Base-by-base conservation (phyloP, 2,888 invertebrate genomes). In the Hyposoter didymator region DNA sequence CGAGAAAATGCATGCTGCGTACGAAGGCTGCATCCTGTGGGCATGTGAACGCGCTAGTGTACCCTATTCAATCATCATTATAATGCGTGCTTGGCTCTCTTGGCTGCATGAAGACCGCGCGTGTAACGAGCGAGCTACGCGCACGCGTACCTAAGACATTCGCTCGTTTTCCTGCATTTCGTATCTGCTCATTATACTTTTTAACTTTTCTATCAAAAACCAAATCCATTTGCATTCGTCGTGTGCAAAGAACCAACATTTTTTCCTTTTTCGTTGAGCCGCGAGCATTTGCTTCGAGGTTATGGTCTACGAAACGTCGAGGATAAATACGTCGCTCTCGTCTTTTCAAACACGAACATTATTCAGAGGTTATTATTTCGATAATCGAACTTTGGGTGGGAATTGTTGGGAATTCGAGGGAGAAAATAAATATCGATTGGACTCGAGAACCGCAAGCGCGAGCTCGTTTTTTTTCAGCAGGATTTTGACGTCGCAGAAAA, bases 51-150 rank as follows among this genome's bases (percentile, higher is more conserved):
- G 74, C 82, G 55, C 76, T 78, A 66, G 74, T 84, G 81, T 78
- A 69, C 81, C 55, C 80, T 86, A 86, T 86, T 84, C 74, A 86
- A 81, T 86, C 81, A 86, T 84, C 84, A 86, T 86, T 86, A 84
- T 86, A 81, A 84, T 86, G 86, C 86, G 81, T 74, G 74, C 45
- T 67, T 64, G 69, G 22, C 80, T 80, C 81, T 70, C 84, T 76
- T 69, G 59, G 72, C 80, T n/a, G n/a, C 74, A 62, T 73, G 78
- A 81, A 78, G 47, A 78, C 59, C 55, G 62, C 73, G 81, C 78
- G 84, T 78, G 74, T 78, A 81, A 55, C 78, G 81, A 74, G 73
- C 28, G 28, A 74, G 74, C 45, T 43, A 55, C 52, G 80, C 73
- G 80, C 83, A 76, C 85, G 83, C 79, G 83, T n/a, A n/a, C 28